Conservation (phyloP, 2,888 invertebrate species). For the Antitype chi region DNA sequence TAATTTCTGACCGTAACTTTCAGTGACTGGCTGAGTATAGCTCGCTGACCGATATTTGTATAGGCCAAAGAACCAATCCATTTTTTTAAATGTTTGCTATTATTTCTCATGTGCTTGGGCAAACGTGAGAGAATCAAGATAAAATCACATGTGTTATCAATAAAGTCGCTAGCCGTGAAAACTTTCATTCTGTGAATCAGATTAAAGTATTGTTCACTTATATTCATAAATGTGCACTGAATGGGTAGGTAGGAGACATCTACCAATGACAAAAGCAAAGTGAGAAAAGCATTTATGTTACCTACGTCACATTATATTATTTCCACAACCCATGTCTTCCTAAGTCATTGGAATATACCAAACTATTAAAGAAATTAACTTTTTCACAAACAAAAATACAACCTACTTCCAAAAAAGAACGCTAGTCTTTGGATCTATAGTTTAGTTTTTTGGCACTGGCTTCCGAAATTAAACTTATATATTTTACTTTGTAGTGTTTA, state of each 20-base stretch:
- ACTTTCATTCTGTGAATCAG: conserved; percentile 45
- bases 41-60: background rate
- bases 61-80: background rate
- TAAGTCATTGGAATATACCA: too few relatives aligned
- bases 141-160: conserved; percentile 32
- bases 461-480: too few relatives aligned
- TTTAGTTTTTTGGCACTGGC: too few relatives aligned
- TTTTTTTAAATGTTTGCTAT: background rate
- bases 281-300: background rate
- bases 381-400: too few relatives aligned
- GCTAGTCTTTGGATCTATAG: too few relatives aligned
- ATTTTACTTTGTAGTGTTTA: too few relatives aligned
- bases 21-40: background rate
- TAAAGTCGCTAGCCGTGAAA: conserved; percentile 38
- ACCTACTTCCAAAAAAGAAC: too few relatives aligned
- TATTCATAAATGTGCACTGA: background rate
- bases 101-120: conserved; percentile 4
- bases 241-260: background rate
- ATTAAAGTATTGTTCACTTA: conserved; percentile 13
- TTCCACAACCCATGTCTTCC: too few relatives aligned
- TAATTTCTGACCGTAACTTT: background rate
- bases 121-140: conserved; percentile 37
- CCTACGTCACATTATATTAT: too few relatives aligned
- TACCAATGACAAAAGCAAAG: too few relatives aligned
- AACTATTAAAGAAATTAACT: too few relatives aligned